Evolutionary conservation across 2,113 vertebrate species (phyloP), one percentile per base, ranked within the genome.

Genomic region (Scytalopus superciliaris): DNA sequence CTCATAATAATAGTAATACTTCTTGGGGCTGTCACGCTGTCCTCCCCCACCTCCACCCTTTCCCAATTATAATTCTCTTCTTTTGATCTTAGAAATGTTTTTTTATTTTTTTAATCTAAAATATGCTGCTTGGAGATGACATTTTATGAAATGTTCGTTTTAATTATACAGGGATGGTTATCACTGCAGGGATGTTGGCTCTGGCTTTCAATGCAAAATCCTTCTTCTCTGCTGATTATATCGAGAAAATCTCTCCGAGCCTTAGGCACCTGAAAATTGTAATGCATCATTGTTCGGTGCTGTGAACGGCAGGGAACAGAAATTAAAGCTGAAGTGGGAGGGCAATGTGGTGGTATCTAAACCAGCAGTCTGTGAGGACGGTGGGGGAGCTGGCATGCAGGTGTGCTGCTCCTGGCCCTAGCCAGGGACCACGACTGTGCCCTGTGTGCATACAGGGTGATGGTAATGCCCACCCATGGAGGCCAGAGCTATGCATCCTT

Each of bases 151-250:
- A 87, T 92, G 57, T 83, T 97, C 90, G 1, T 94, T 97, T 96
- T 94, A 97, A 97, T 97, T 96, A 96, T 67, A 89, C 37, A 31
- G 66, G 57, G 68, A 88, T 96, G 84, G 94, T 96, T 97, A 95
- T 96, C 96, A 87, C 94, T 94, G 80, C 84, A 70, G 90, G 96
- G 75, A 92, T 91, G 84, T 88, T 89, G 87, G 83, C 87, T 76
- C 87, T 79, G 57, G 49, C 64, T 91, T 96, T 88, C 50, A 45
- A 67, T 76, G 69, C 70, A 96, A 96, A 96, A 92, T 81, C 83
- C 94, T 95, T 95, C 67, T 96, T 96, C 97, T 95, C 83, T 91
- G 72, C 84, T 97, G 93, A 95, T 96, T 96, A 44, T 97, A 74
- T 96, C 83, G 88, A 91, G 93, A 96, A 95, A 95, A 66, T 82